These are phyloP conservation scores for Cataglyphis albicans DNA, from an alignment of 2,888 invertebrate species.

Conservation along the genomic window DNA sequence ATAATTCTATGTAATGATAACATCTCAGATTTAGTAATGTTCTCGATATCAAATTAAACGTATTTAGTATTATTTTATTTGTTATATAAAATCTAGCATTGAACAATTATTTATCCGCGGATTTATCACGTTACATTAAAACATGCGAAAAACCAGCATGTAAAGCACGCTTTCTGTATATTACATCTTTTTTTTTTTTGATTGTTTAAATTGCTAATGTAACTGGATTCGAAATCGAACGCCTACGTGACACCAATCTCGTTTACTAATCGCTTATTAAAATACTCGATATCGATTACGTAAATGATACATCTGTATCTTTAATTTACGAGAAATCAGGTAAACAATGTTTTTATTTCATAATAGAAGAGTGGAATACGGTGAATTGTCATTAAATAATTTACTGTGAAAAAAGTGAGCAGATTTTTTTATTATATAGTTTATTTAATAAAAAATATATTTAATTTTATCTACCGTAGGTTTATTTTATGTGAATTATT, in stretches of 20 bases:
- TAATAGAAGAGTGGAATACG: neutral
- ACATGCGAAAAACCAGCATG: slow-evolving; percentile 24
- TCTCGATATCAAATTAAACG: neutral
- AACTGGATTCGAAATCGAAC: slow-evolving; percentile 23
- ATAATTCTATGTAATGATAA: neutral
- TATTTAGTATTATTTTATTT: neutral
- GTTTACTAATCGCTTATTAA: neutral
- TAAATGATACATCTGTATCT: neutral
- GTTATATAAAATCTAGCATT: neutral
- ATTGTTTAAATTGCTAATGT: slow-evolving; percentile 32
- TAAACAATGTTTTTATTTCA: neutral
- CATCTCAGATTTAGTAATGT: neutral
- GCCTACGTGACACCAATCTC: neutral
- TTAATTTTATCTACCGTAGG: neutral
- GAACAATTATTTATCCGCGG: neutral
- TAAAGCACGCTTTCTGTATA: slow-evolving; percentile 57
- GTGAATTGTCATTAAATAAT: neutral
- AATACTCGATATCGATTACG: neutral
- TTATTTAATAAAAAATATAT: neutral
- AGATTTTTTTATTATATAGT: neutral
- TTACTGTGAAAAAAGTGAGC: neutral
- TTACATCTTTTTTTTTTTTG: slow-evolving; percentile 17
- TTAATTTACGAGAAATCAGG: neutral
- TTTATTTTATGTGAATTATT: slow-evolving; percentile 2
- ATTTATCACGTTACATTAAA: no score